phyloP scores from a whole-genome alignment of 2,888 invertebrate genomes.

The Drosophila quasianomalipes region DNA sequence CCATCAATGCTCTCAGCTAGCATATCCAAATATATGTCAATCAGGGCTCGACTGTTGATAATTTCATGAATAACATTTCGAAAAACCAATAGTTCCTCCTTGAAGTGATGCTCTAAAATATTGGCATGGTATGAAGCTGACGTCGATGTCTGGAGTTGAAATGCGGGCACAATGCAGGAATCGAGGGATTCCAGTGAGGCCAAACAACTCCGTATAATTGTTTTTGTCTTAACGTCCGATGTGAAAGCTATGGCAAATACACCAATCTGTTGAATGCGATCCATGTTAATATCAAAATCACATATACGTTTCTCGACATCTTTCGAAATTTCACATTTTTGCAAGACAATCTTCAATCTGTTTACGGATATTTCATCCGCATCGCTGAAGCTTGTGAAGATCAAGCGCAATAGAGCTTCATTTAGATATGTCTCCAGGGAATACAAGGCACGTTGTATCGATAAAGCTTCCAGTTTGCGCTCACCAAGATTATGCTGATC shows the following conservation, averaged over 20 bases:
- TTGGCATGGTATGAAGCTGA: constrained; percentile 60
- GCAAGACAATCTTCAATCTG: constrained; percentile 65
- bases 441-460: constrained; percentile 80
- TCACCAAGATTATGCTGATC: constrained; percentile 63
- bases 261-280: constrained; percentile 84
- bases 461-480: constrained; percentile 80
- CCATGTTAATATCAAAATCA: constrained; percentile 83
- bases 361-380: constrained; percentile 72
- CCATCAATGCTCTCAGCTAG: constrained; percentile 61
- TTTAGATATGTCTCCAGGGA: constrained; percentile 82
- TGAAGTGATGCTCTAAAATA: constrained; percentile 83
- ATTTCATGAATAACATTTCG: constrained; percentile 81
- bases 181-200: constrained; percentile 84
- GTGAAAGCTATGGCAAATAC: constrained; percentile 83
- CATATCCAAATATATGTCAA: constrained; percentile 77
- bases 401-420: constrained; percentile 80
- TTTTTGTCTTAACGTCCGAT: constrained; percentile 79
- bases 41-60: constrained; percentile 82
- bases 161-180: constrained; percentile 81
- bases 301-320: constrained; percentile 72
- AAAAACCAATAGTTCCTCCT: constrained; percentile 79
- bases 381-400: constrained; percentile 78
- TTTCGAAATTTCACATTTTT: constrained; percentile 32
- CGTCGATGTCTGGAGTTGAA: constrained; percentile 62
- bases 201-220: constrained; percentile 81